Base-by-base conservation (phyloP, 2,888 invertebrate species). In the Apamea sordens region DNA sequence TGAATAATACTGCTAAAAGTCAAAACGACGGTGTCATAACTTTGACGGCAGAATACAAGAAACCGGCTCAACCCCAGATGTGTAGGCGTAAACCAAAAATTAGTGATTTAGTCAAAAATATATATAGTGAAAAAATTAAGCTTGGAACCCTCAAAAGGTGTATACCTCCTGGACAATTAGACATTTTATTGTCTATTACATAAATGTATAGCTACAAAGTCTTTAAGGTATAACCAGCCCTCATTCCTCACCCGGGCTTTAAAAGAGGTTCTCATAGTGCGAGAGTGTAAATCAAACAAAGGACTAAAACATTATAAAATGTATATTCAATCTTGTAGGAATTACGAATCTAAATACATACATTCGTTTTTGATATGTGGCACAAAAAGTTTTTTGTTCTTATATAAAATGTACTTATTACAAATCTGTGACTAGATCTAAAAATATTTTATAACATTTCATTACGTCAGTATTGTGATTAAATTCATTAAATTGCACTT, bases 351-450 rank as follows among this genome's bases (percentile, higher is more conserved):
- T 64, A 59, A 86, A 80, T 61, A 41, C 24, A 80, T 61, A 41
- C 24, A 47, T 56, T 61, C 0, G 1, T 44, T 32, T 61, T 68
- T 50, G 11, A 56, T 36, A 41, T 21, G n/a, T 64, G 64, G n/a
- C 64, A 53, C 28, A 36, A 36, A 70, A n/a, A 15, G 8, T 41
- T 59, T 6, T 2, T 59, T 67, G 32, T 28, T 53, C 13, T 21
- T 59, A 59, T 44, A 73, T 63, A 80, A 50, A 50, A 75, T 32
- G 28, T 41, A 41, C 32, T 2, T 2, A 32, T 76, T 77, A 61
- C 36, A 86, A 72, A 61, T 83, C 64, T 72, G 71, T 74, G 86
- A 84, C 84, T 84, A 84, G 87, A 86, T 86, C 65, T 44, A 84
- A 82, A 67, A n/a, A 24, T 56, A 32, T n/a, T 61, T 47, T 47